Conservation (phyloP, 2,113 vertebrate genomes). For the Hydrolagus affinis region DNA sequence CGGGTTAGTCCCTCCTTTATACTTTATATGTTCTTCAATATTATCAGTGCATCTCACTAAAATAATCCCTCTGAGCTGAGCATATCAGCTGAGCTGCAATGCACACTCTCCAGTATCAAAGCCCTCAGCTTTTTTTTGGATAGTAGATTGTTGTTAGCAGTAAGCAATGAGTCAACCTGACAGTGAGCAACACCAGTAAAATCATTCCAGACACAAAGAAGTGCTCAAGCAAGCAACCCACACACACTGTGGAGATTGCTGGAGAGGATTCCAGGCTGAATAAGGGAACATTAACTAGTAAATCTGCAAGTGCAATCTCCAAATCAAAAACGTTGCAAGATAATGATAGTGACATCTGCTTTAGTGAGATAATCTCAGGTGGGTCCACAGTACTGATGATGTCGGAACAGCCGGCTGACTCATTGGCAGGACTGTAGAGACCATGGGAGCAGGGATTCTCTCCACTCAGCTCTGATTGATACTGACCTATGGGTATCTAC, state of each 20-base stretch:
- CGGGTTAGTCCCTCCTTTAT: too few species aligned
- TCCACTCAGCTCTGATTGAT: too few species aligned
- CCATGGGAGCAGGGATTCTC: too few species aligned
- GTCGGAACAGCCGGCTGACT: too few species aligned
- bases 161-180: conserved; percentile 13
- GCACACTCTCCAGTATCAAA: background rate
- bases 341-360: background rate
- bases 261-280: background rate
- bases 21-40: too few species aligned
- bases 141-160: conserved; percentile 1
- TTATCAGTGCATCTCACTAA: too few species aligned
- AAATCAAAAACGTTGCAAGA: background rate
- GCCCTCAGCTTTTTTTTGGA: background rate
- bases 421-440: too few species aligned
- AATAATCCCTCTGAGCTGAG: background rate
- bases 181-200: background rate
- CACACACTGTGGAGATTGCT: background rate
- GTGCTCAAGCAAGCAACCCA: background rate
- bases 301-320: background rate
- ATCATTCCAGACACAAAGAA: background rate
- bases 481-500: too few species aligned
- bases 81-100: too few species aligned
- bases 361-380: too few species aligned
- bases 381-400: too few species aligned
- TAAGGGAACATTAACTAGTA: background rate